Evolutionary conservation across 2,888 invertebrate genomes (phyloP).

Genomic region (Yponomeuta plumbellus): DNA sequence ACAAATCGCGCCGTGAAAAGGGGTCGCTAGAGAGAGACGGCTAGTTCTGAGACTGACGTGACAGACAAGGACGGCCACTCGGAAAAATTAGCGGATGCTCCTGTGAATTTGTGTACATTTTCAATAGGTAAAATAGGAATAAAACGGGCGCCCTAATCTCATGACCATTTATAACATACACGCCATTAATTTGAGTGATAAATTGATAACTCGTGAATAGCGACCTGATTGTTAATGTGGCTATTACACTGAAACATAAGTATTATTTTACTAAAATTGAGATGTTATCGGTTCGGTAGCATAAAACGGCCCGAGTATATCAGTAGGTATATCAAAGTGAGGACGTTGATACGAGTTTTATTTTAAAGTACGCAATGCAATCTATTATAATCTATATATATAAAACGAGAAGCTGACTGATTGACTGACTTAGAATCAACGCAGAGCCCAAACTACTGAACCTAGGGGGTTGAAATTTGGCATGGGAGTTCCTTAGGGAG

Average conservation of each 20-base stretch:
- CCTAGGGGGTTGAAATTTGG: too few species aligned
- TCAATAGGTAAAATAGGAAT: constrained; percentile 76
- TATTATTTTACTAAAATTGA: neutral
- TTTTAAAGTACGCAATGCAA: too few species aligned
- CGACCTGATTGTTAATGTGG: constrained; percentile 48
- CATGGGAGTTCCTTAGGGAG: too few species aligned
- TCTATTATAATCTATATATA: too few species aligned
- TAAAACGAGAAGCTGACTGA: too few species aligned
- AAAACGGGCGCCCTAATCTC: constrained; percentile 73
- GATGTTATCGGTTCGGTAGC: neutral
- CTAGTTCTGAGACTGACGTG: constrained; percentile 29
- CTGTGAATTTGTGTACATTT: constrained; percentile 75
- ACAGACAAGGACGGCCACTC: constrained; percentile 43
- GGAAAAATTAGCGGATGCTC: constrained; percentile 70
- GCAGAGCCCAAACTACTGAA: too few species aligned
- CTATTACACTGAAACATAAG: constrained; percentile 25
- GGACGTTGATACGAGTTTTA: neutral
- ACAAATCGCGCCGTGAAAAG: constrained; percentile 68
- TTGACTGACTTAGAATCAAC: too few species aligned
- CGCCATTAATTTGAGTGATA: constrained; percentile 76
- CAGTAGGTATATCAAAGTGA: neutral
- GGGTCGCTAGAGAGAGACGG: constrained; percentile 56
- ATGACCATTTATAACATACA: constrained; percentile 75
- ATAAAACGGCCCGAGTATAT: neutral
- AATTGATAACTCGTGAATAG: constrained; percentile 49